Evolutionary conservation across 1,140 invertebrate genomes (phyloP), one percentile per base, ranked within the genome.

Genomic region (Augochlora pura): DNA sequence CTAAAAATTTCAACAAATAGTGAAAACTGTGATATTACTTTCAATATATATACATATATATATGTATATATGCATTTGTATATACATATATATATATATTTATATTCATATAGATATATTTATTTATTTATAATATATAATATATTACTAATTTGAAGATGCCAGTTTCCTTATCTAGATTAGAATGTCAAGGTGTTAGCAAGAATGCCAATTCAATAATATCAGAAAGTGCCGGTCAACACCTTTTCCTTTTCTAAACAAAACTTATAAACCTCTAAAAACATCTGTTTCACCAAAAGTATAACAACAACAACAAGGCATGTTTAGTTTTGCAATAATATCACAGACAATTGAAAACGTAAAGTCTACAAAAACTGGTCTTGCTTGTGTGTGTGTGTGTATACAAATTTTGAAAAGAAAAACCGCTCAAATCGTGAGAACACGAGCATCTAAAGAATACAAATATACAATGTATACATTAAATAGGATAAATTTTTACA

Each of bases 281-380:
- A 80, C 78, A 75, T 84, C 54, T 54, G 71, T 64, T 79, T 79
- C 39, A 72, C 63, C 72, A 64, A 84, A 52, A 83, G 75, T 87
- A 84, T 79, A 84, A 86, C 81, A 87, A 82, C 67, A 60, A 83
- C 71, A 84, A 81, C 49, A 79, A 66, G 70, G 72, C 59, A 59
- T 84, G 83, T 74, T 80, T 42, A 83, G 38, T 75, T 73, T 81
- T 87, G 68, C 72, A 82, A 88, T 83, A 84, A 68, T 87, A 88
- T 88, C 86, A 88, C 87, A 88, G 87, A 80, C 85, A 87, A 85
- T 87, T 78, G 72, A 84, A 79, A 86, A 86, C 82, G 68, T 87
- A 86, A 83, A 69, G 39, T 83, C 74, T 77, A 77, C 71, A 82
- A 80, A 80, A 83, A 75, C 60, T 83, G 69, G 72, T 42, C 73